A percentile compares a stretch with the other conserved stretches of the same genome.
Conservation (phyloP, 2,888 invertebrate species). For the Ormyrus labotus region DNA sequence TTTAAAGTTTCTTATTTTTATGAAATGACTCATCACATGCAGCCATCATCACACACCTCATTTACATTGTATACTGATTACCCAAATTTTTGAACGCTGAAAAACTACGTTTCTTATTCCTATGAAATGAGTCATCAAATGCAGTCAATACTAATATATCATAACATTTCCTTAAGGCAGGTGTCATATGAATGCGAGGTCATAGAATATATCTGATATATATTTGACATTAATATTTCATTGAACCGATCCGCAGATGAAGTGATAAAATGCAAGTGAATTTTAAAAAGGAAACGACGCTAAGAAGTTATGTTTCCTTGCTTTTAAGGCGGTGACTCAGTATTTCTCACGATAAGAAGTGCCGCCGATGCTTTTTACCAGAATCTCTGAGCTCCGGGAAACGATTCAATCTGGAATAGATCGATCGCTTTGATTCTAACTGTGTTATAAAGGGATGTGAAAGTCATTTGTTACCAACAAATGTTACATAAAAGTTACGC, state of each 20-base stretch:
- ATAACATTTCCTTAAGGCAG: too few species aligned
- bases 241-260: not conserved
- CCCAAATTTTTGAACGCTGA: too few species aligned
- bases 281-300: slow-evolving; percentile 12
- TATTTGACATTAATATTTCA: too few species aligned
- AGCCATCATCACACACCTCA: too few species aligned
- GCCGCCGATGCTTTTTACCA: slow-evolving; percentile 12
- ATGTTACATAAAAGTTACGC: slow-evolving; percentile 27
- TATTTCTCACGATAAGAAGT: slow-evolving; percentile 13
- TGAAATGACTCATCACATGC: too few species aligned
- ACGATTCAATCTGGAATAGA: slow-evolving; percentile 26
- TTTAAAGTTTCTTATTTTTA: too few species aligned
- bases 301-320: slow-evolving; percentile 27
- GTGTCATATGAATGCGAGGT: too few species aligned
- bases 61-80: too few species aligned
- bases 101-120: too few species aligned
- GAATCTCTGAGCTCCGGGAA: slow-evolving; percentile 11
- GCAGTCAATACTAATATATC: too few species aligned
- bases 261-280: not conserved
- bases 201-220: too few species aligned
- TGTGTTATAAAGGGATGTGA: slow-evolving; percentile 11
- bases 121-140: too few species aligned
- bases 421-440: slow-evolving; percentile 18
- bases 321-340: slow-evolving; percentile 17
- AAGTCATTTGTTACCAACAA: slow-evolving; percentile 8